phyloP scores from a whole-genome alignment of 1,140 invertebrate genomes.

The Paralvinella palmiformis region DNA sequence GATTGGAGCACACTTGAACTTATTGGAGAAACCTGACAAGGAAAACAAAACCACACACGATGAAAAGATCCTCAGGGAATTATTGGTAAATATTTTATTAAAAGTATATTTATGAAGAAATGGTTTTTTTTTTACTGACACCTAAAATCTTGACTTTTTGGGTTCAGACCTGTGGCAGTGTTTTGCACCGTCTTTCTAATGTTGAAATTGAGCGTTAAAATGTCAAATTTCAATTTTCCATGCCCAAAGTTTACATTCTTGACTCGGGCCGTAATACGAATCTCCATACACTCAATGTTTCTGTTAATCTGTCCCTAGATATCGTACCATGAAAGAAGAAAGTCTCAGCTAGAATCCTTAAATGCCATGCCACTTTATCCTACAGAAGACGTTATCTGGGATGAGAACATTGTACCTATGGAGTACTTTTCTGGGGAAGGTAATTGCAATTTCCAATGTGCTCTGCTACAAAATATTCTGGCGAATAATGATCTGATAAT shows the following conservation, averaged over 20 bases:
- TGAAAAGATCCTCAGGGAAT: too few species aligned
- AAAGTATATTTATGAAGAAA: too few species aligned
- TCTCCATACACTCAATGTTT: too few species aligned
- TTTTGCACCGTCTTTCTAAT: too few species aligned
- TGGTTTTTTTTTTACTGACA: too few species aligned
- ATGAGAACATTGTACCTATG: slow-evolving; percentile 96
- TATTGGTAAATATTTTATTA: too few species aligned
- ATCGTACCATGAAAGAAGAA: slow-evolving; percentile 71
- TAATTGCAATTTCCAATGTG: slow-evolving; percentile 22
- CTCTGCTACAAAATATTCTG: too few species aligned
- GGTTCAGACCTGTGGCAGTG: too few species aligned
- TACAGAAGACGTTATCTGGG: slow-evolving; percentile 97
- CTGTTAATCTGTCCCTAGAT: slow-evolving; percentile 31
- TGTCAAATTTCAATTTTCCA: background rate
- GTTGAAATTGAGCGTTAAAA: background rate
- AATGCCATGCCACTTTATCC: slow-evolving; percentile 99
- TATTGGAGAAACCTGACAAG: too few species aligned
- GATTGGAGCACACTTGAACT: slow-evolving; percentile 78
- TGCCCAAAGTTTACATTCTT: background rate
- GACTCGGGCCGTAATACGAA: slow-evolving; percentile 1
- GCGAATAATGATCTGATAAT: too few species aligned
- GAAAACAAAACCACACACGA: too few species aligned
- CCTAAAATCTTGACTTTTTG: too few species aligned
- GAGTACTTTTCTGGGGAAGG: slow-evolving; percentile 94
- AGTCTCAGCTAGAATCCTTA: slow-evolving; percentile 84